Conservation (phyloP, 2,113 vertebrate species). For the Mystacornis crossleyi region DNA sequence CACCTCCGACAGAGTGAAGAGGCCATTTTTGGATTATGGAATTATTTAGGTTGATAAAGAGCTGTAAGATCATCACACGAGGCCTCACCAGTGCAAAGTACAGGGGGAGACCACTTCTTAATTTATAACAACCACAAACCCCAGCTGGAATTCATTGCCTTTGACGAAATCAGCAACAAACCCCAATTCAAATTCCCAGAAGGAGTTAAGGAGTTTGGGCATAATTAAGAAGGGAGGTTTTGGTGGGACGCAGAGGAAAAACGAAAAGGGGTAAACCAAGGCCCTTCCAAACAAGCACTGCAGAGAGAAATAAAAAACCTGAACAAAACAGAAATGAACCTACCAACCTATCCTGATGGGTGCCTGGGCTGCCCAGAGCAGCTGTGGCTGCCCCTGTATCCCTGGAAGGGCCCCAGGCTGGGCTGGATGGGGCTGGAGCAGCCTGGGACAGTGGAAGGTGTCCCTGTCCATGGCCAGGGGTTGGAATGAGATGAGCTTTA, state of each 20-base stretch:
- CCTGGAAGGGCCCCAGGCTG: rapidly evolving
- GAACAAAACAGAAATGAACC: neutral
- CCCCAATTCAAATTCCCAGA: neutral
- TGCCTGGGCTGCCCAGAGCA: neutral
- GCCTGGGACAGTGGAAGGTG: rapidly evolving
- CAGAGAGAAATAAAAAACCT: neutral
- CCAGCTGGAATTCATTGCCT: neutral
- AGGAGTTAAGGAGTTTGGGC: neutral
- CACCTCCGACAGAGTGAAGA: neutral
- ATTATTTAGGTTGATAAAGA: neutral
- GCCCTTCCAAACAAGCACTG: neutral
- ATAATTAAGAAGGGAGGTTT: rapidly evolving
- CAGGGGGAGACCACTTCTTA: neutral
- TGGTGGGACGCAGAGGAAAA: too few species aligned
- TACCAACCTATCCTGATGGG: neutral
- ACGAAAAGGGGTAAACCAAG: neutral
- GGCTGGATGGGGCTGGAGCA: rapidly evolving
- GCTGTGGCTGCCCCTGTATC: neutral
- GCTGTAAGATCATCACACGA: neutral
- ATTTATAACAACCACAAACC: neutral
- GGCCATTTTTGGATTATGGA: neutral
- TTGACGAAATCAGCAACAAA: neutral
- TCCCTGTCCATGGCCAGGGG: neutral
- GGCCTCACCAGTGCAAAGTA: neutral
- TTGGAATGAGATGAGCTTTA: rapidly evolving